Evolutionary conservation across 1,140 invertebrate genomes (phyloP), one percentile per base, ranked within the genome.

Genomic region (Caenorhabditis brenneri): DNA sequence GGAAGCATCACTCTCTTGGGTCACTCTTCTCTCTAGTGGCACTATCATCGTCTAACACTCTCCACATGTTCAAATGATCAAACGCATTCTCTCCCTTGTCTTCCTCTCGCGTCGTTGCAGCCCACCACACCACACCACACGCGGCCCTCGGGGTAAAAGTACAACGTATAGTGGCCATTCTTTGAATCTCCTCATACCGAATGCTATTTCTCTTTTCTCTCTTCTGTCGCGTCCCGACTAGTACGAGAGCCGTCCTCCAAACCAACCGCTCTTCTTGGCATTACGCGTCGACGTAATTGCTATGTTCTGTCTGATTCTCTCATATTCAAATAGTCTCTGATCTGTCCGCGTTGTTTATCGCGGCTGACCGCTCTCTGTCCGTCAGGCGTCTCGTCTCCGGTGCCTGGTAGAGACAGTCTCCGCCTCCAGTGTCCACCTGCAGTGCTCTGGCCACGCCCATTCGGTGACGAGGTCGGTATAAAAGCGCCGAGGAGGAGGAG

Each of bases 241-340:
- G 65, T 74, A 74, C 65, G 65, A 74, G 36, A 74, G 65, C 65
- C 65, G 36, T 74, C 65, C 65, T 74, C 65, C 65, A 74, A 74
- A 74, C 65, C 65, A 46, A 74, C 65, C 65, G 65, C 65, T 74
- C 65, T 74, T 74, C 65, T 74, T 74, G 65, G 65, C 65, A 74
- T 74, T 74, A 74, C 36, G 33, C 33, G 65, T 22, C 58, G 65
- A 42, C 65, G 65, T 74, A 42, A 74, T 74, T 74, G 33, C 65
- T 42, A 74, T 74, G 36, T 74, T 74, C 36, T 33, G 7, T n/a
- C 36, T 6, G 4, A 3, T n/a, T 42, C 36, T 74, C 65, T 42
- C n/a, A 12, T 7, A 9, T 42, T 29, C n/a, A 19, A 9, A 39
- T n/a, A 24, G 36, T 74, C n/a, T 74, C 36, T 65, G 29, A 7